Evolutionary conservation across 2,113 vertebrate genomes (phyloP).

Genomic region (Psilopsiagon aurifrons): DNA sequence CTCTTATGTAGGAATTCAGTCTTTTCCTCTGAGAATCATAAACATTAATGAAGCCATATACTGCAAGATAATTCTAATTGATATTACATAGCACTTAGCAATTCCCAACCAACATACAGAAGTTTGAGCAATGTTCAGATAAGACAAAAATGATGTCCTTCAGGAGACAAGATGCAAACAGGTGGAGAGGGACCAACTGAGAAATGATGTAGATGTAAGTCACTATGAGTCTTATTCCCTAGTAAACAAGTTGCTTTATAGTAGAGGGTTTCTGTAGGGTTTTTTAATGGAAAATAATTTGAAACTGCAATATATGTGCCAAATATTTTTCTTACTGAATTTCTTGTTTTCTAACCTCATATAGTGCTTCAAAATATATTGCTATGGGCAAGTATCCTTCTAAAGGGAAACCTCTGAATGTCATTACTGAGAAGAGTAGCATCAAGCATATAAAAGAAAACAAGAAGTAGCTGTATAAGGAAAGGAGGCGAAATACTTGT

Average conservation of each 20-base stretch:
- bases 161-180: background rate
- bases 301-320: background rate
- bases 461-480: background rate
- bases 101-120: background rate
- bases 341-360: background rate
- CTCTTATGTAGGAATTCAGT: background rate
- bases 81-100: background rate
- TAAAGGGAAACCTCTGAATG: background rate
- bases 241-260: background rate
- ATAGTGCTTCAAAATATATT: background rate
- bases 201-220: background rate
- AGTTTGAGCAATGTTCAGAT: background rate
- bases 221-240: background rate
- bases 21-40: background rate
- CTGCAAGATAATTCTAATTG: conserved; percentile 1
- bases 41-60: background rate
- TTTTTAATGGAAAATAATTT: background rate
- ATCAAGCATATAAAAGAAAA: background rate
- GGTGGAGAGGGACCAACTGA: background rate
- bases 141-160: background rate
- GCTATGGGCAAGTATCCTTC: background rate
- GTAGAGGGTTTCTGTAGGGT: background rate
- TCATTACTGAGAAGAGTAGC: background rate
- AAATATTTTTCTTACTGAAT: background rate
- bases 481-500: background rate